A percentile compares a stretch with the other conserved stretches of the same genome.
phyloP scores from a whole-genome alignment of 1,140 invertebrate species.

The Anastrepha obliqua region DNA sequence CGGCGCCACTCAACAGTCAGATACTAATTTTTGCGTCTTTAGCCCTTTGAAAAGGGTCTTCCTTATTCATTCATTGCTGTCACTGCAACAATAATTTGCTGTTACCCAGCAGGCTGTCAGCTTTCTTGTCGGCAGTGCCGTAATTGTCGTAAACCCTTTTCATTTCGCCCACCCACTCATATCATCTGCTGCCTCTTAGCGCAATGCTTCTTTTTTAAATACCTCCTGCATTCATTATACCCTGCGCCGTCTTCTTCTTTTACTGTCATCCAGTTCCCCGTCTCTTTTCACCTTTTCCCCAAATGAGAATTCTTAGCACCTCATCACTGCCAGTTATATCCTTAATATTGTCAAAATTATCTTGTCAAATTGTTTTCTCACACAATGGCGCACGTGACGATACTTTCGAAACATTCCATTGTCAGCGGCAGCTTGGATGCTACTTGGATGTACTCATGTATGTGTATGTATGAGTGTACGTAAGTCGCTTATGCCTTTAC shows the following conservation, averaged over 20 bases:
- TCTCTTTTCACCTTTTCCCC: background rate
- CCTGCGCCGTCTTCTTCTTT: background rate
- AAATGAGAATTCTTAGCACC: slow-evolving; percentile 29
- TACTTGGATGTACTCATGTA: background rate
- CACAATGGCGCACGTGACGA: background rate
- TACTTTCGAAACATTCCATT: background rate
- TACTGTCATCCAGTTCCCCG: background rate
- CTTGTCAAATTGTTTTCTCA: slow-evolving; percentile 32
- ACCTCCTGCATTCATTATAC: too few relatives aligned
- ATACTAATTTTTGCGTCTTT: slow-evolving; percentile 43
- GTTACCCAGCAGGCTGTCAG: background rate
- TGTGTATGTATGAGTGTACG: background rate
- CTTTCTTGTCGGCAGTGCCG: background rate
- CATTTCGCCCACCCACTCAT: background rate
- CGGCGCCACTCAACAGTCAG: slow-evolving; percentile 9
- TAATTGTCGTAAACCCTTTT: slow-evolving; percentile 46
- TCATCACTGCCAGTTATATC: slow-evolving; percentile 11
- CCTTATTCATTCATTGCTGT: background rate
- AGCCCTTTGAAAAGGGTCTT: slow-evolving; percentile 19
- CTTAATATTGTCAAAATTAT: slow-evolving; percentile 48
- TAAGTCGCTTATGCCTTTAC: background rate
- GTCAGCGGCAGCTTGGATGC: background rate
- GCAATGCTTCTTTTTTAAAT: background rate
- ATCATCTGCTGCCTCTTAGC: background rate
- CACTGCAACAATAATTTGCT: slow-evolving; percentile 28